A percentile compares a stretch with the other conserved stretches of the same genome.
phyloP scores from a whole-genome alignment of 1,140 invertebrate species.

The Eufriesea mexicana region DNA sequence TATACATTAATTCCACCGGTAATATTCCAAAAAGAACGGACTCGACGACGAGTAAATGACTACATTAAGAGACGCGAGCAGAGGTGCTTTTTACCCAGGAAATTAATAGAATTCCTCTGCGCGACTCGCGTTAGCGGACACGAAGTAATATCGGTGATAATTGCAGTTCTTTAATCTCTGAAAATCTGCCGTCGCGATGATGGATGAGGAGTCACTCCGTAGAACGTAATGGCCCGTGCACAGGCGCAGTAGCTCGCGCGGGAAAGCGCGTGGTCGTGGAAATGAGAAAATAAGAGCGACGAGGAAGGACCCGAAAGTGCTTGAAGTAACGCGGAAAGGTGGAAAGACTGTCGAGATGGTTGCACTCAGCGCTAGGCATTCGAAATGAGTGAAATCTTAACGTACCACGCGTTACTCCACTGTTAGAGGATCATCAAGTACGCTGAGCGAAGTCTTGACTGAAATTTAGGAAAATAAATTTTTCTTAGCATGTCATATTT shows the following conservation, averaged over 20 bases:
- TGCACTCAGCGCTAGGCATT: background rate
- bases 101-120: background rate
- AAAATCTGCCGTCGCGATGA: constrained; percentile 16
- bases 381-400: background rate
- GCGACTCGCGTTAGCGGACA: background rate
- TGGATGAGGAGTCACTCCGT: constrained; percentile 11
- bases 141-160: constrained; percentile 16
- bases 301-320: constrained; percentile 13
- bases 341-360: background rate
- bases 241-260: background rate
- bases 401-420: background rate
- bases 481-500: no score
- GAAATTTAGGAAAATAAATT: no score
- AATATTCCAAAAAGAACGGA: background rate
- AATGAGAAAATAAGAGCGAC: constrained; percentile 59
- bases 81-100: background rate
- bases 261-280: constrained; percentile 6
- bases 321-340: constrained; percentile 39
- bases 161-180: constrained; percentile 9
- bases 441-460: no score
- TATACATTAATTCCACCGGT: no score
- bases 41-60: background rate
- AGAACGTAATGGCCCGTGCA: constrained; percentile 26
- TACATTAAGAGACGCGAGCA: background rate
- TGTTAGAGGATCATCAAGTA: no score